Evolutionary conservation across 2,888 invertebrate species (phyloP), one percentile per base, ranked within the genome.

Genomic region (Strigamia maritima): DNA sequence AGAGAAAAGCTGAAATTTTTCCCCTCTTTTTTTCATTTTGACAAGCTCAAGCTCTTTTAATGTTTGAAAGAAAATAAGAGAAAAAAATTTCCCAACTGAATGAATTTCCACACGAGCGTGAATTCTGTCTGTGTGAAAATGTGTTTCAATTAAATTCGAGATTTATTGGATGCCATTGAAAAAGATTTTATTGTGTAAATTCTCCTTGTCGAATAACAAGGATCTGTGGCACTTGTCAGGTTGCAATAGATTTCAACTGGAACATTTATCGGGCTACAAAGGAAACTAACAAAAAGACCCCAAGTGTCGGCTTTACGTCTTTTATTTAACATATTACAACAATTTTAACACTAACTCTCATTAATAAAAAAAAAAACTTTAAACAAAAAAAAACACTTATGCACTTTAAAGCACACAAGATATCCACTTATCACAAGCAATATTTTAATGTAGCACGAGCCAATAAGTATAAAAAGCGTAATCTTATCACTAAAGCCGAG

Each of bases 81-180:
- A 65, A 24, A 26, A 16, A 16, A 26, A 28, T 26, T 65, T 26
- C 65, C 10, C 28, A 26, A 65, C 26, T 65, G 65, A 65, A 65
- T 65, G 65, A 65, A 65, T 65, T 65, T 65, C 60, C 60, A 60
- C 65, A 65, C 12, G 65, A 65, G 65, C 26, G 26, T 65, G 65
- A 65, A 65, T 65, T 65, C 65, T 24, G 65, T 65, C 65, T 28
- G 65, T 24, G 6, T 65, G 65, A 26, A 65, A 65, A 65, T 65
- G 65, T 65, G 65, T 65, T 65, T 65, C 65, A 65, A 65, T 65
- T 65, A 65, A 65, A 65, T 65, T 22, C 26, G 26, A 26, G 65
- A 65, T 65, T 65, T 65, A 65, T 65, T 65, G 65, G 65, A 28
- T 65, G 65, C 65, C 65, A 65, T 65, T 65, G 65, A 65, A 65